Conservation (phyloP, 2,797 vertebrate genomes). For the Champsocephalus esox region DNA sequence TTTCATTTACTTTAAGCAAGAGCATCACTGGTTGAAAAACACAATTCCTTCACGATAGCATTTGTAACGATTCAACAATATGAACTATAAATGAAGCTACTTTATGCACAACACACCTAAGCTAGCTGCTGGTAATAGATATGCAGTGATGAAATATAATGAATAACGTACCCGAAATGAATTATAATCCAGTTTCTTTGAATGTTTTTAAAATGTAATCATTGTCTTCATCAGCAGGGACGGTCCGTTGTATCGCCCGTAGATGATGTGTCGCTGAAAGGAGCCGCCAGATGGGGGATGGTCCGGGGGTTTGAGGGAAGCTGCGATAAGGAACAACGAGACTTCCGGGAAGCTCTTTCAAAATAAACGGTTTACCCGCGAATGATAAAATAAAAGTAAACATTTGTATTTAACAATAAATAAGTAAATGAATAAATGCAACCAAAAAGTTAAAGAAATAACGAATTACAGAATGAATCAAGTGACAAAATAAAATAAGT, state of each 20-base stretch:
- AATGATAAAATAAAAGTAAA: rapidly evolving
- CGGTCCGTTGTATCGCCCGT: constrained; percentile 41
- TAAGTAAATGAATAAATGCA: neutral
- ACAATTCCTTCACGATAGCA: neutral
- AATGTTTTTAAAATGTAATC: constrained; percentile 35
- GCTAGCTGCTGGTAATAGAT: neutral
- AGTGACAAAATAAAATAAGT: neutral
- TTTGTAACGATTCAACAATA: constrained; percentile 24
- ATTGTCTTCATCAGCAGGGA: constrained; percentile 46
- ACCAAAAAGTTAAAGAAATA: neutral
- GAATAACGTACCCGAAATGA: constrained; percentile 69
- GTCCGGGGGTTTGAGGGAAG: constrained; percentile 45
- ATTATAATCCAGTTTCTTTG: constrained; percentile 42
- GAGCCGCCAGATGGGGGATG: constrained; percentile 74
- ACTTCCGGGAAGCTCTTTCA: constrained; percentile 57
- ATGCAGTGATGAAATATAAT: neutral
- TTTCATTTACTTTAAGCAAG: neutral
- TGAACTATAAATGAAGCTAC: neutral
- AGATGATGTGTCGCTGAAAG: constrained; percentile 29
- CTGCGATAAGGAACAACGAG: rapidly evolving
- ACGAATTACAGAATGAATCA: neutral
- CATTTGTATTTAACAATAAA: neutral
- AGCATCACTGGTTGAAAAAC: neutral
- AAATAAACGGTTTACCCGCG: constrained; percentile 39
- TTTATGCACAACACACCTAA: neutral